A percentile compares a stretch with the other conserved stretches of the same genome.
phyloP scores from a whole-genome alignment of 2,888 invertebrate genomes.

The Cosmia trapezina region DNA sequence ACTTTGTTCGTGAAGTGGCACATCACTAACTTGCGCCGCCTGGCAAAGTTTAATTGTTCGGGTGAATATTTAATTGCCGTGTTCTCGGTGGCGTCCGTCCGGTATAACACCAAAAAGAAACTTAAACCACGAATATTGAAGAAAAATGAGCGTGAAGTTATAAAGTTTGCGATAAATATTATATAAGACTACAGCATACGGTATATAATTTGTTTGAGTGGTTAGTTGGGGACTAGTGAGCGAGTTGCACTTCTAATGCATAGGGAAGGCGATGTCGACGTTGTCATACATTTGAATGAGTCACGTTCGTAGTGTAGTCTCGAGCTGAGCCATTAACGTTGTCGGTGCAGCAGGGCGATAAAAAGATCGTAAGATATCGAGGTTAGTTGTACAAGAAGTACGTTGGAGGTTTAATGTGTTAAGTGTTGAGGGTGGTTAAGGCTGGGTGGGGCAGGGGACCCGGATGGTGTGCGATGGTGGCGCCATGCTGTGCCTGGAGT shows the following conservation, averaged over 20 bases:
- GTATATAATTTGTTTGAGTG: conserved; percentile 39
- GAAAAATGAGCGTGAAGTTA: conserved; percentile 26
- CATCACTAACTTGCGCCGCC: conserved; percentile 50
- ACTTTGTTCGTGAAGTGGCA: conserved; percentile 60
- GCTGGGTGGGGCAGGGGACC: conserved; percentile 46
- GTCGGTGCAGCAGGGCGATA: conserved; percentile 37
- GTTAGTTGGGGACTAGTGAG: conserved; percentile 27
- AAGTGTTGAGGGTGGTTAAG: conserved; percentile 45
- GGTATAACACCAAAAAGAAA: conserved; percentile 30
- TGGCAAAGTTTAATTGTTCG: conserved; percentile 54
- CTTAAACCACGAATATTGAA: conserved; percentile 13
- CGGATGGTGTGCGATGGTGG: conserved; percentile 89
- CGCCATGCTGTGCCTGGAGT: conserved; percentile 88
- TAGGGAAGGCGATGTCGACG: conserved; percentile 16
- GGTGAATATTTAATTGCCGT: conserved; percentile 54
- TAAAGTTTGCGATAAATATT: conserved; percentile 50
- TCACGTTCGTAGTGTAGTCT: conserved; percentile 45
- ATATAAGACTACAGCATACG: conserved; percentile 17
- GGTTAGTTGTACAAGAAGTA: conserved; percentile 42
- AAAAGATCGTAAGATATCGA: conserved; percentile 42
- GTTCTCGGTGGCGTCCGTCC: conserved; percentile 33
- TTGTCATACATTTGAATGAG: conserved; percentile 33
- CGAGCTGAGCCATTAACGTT: conserved; percentile 42
- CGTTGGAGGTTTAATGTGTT: conserved; percentile 49
- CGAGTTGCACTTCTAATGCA: conserved; percentile 51